These are phyloP conservation scores for Metaphire vulgaris DNA, from an alignment of 1,140 invertebrate species.

Conservation along the genomic window DNA sequence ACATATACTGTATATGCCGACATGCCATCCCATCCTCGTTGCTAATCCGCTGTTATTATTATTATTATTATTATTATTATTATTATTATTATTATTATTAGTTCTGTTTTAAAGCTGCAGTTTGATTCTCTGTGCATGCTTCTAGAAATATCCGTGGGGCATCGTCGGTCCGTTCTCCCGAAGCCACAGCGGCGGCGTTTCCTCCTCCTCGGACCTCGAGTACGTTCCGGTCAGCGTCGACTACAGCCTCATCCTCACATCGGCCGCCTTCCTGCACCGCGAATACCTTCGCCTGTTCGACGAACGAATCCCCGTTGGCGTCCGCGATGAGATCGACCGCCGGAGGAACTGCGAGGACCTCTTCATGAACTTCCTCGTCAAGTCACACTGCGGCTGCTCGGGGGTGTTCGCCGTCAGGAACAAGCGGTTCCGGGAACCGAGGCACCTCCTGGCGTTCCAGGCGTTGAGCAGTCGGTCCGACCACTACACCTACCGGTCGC, in stretches of 20 bases:
- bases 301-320: neutral
- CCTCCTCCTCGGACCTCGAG: neutral
- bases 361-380: conserved; percentile 2
- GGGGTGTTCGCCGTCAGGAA: neutral
- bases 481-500: neutral
- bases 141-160: neutral
- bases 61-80: neutral
- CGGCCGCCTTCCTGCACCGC: neutral
- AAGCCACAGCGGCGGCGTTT: neutral
- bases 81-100: neutral
- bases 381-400: neutral
- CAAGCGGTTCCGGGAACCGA: neutral
- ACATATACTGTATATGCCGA: neutral
- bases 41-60: neutral
- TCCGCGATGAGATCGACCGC: neutral
- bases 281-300: neutral
- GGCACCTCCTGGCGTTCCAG: neutral
- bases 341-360: neutral
- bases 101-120: no score
- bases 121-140: neutral
- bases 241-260: neutral
- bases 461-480: neutral
- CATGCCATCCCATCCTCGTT: neutral
- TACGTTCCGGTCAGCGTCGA: neutral
- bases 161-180: neutral